Evolutionary conservation across 23 tunicate genomes (phyloP).

Genomic region (Phallusia fumigata): DNA sequence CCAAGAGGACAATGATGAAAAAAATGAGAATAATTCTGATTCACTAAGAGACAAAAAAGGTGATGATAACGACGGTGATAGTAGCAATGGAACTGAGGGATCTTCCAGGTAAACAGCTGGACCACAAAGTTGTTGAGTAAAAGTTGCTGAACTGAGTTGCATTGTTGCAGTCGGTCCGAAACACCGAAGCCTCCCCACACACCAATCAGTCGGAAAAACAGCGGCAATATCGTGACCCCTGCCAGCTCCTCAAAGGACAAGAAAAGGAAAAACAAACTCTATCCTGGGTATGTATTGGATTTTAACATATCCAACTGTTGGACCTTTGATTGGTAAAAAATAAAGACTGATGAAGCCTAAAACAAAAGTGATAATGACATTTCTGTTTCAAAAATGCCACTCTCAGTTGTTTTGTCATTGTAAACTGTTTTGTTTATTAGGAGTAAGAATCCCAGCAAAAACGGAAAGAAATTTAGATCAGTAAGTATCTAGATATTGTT

Average conservation of each 20-base stretch:
- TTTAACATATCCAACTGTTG: not conserved
- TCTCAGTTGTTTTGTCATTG: too few species aligned
- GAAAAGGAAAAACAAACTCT: constrained; percentile 31
- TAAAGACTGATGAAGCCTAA: too few species aligned
- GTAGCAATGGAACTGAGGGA: constrained; percentile 18
- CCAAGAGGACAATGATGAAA: not conserved
- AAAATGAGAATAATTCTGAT: not conserved
- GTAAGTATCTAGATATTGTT: not conserved
- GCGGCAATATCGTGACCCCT: constrained; percentile 17
- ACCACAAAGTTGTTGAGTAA: too few species aligned
- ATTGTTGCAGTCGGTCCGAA: constrained; percentile 17
- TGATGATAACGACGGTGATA: not conserved
- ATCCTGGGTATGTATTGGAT: not conserved
- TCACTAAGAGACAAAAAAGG: not conserved
- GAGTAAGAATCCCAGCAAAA: constrained; percentile 1
- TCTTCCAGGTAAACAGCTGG: not conserved
- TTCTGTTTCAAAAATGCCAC: too few species aligned
- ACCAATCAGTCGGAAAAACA: constrained; percentile 39
- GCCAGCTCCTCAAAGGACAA: constrained; percentile 37
- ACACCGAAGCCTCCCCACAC: constrained; percentile 43
- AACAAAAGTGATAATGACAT: too few species aligned
- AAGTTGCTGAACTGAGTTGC: too few species aligned
- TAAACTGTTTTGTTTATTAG: not conserved
- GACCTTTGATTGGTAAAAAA: not conserved
- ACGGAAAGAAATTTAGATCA: not conserved